Conservation (phyloP, 2,113 vertebrate species). For the Macquaria ambigua region DNA sequence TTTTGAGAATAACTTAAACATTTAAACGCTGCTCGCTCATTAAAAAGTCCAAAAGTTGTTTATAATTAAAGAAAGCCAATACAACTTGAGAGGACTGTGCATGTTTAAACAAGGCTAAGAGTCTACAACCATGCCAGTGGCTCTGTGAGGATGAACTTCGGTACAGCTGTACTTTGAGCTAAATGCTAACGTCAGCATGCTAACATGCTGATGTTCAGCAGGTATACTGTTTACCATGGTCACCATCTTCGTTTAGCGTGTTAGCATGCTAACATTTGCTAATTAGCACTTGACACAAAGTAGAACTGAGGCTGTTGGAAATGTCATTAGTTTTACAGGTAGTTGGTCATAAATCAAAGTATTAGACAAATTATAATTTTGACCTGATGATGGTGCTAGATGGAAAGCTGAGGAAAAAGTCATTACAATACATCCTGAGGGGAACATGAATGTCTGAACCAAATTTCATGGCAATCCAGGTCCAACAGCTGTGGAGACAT, state of each 20-base stretch:
- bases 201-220: no score
- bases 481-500: no score
- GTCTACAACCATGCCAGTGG: no score
- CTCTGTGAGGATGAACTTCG: not conserved
- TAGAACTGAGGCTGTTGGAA: not conserved
- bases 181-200: not conserved
- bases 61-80: no score
- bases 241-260: not conserved
- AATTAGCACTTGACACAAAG: not conserved
- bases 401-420: not conserved
- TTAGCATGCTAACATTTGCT: not conserved
- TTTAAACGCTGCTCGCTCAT: no score
- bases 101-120: no score
- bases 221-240: not conserved
- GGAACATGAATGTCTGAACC: not conserved
- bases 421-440: not conserved
- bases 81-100: no score
- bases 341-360: not conserved
- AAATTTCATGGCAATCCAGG: not conserved
- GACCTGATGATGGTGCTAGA: not conserved
- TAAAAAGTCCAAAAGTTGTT: no score
- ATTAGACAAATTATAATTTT: not conserved
- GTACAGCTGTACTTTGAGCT: not conserved
- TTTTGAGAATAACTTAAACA: no score
- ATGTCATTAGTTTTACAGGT: not conserved